phyloP scores from a whole-genome alignment of 37 sponge, comb jelly and placozoan species.

The Sycon ciliatum region DNA sequence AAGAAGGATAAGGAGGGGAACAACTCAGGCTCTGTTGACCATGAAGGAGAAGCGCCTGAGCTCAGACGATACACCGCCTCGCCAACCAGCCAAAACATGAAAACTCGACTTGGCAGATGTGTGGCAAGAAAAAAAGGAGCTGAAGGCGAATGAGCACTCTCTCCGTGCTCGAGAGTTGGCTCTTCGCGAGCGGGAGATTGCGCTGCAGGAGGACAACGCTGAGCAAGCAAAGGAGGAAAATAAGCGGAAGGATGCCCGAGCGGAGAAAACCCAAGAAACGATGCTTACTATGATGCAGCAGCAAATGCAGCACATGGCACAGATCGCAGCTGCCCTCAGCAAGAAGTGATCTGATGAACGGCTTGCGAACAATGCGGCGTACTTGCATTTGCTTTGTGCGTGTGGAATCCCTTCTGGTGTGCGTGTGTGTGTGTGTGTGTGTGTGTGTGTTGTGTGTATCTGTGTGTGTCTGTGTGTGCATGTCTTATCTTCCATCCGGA shows the following conservation, averaged over 20 bases:
- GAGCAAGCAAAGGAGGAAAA: not conserved
- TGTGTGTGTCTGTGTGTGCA: no score
- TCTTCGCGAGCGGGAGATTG: not conserved
- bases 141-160: no score
- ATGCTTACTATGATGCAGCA: not conserved
- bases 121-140: no score
- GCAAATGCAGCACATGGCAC: not conserved
- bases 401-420: no score
- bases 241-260: not conserved
- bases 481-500: no score
- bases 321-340: not conserved
- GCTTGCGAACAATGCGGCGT: no score
- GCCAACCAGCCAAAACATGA: not conserved
- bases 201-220: conserved; percentile 1
- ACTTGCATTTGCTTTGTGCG: no score
- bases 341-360: no score
- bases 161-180: not conserved
- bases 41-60: not conserved
- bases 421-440: no score
- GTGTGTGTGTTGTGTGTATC: no score
- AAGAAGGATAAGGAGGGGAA: not conserved
- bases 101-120: no score
- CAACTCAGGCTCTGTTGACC: not conserved
- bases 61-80: not conserved
- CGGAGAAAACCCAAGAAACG: no score